phyloP scores from a whole-genome alignment of 2,888 invertebrate species.

The Parascotia fuliginaria region DNA sequence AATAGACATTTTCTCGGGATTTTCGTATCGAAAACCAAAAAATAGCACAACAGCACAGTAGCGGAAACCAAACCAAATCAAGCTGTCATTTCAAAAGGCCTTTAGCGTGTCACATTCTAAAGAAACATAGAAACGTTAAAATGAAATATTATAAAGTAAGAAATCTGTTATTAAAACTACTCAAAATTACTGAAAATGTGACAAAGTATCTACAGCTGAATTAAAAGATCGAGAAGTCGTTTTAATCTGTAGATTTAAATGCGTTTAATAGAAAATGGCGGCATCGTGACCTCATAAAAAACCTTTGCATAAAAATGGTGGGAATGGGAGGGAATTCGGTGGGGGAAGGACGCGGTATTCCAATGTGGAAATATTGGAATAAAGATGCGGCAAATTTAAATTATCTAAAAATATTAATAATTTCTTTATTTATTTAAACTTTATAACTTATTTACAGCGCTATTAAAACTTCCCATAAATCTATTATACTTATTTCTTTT shows the following conservation, averaged over 20 bases:
- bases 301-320: conserved; percentile 69
- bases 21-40: conserved; percentile 78
- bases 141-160: conserved; percentile 2
- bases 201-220: neutral
- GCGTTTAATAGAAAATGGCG: conserved; percentile 35
- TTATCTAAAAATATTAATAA: neutral
- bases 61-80: conserved; percentile 86
- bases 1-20: conserved; percentile 79
- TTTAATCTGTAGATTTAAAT: neutral
- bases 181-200: neutral
- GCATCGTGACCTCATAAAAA: conserved; percentile 53
- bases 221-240: neutral
- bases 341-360: conserved; percentile 77
- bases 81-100: conserved; percentile 83
- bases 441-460: neutral
- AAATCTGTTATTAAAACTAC: neutral
- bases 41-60: conserved; percentile 85
- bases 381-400: conserved; percentile 60
- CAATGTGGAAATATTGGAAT: conserved; percentile 56
- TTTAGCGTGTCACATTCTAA: conserved; percentile 65
- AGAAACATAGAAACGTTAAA: conserved; percentile 23
- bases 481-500: too few species aligned
- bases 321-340: conserved; percentile 70
- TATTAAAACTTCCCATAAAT: neutral
- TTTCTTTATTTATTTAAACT: neutral